Evolutionary conservation across 2,113 vertebrate genomes (phyloP), one percentile per base, ranked within the genome.

Genomic region (Platichthys stellatus): DNA sequence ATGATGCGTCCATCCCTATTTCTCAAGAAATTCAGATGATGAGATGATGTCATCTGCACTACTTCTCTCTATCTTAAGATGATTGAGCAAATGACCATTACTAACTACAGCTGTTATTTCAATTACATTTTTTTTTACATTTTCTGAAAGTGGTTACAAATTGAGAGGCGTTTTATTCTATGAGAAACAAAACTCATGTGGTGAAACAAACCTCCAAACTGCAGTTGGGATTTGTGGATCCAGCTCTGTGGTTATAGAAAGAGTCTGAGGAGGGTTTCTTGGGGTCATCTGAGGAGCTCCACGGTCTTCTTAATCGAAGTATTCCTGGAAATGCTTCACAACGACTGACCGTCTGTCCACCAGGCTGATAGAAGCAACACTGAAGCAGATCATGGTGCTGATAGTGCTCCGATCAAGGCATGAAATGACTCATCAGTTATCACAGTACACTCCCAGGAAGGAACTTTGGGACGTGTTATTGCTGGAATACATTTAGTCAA

Each of bases 381-480:
- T 61, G 69, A 74, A 72, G 78, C 76, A 80, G 74, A 81, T 68
- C 40, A 21, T 49, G 35, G 69, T 57, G 43, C 66, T 57, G 80
- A 88, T 83, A 69, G 58, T 63, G 40, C 74, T 61, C 72, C 72
- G 79, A 68, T 83, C 71, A 76, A 72, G 49, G 63, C 23, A 74
- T 53, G 38, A 87, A 76, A 88, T 90, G 81, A 91, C 76, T 91
- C 80, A 86, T 86, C 78, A 67, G 28, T 87, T 85, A 74, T 21
- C 64, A 67, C 51, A 4, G 45, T 40, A 78, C 86, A 85, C 86
- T 84, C 67, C 87, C 78, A 76, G 69, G 79, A 75, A 84, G 64
- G 69, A 83, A 63, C 80, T 79, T 47, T 70, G 63, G 80, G 63
- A 82, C 71, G 38, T 73, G 56, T 35, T 71, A 86, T 78, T 45